Evolutionary conservation across 2,888 invertebrate species (phyloP).

Genomic region (Disparrhopalites patrizii): DNA sequence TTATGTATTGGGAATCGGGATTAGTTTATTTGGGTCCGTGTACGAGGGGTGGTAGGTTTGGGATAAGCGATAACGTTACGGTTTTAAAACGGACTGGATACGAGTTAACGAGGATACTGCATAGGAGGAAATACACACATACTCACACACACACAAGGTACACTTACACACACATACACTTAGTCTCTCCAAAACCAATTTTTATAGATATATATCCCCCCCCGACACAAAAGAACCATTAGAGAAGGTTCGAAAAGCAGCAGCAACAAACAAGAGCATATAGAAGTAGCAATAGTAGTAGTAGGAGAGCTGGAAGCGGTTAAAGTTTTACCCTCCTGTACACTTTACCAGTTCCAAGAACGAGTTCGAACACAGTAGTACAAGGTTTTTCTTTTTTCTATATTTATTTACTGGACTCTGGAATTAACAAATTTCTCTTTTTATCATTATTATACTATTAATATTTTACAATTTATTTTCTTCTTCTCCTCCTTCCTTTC

Average conservation of each 20-base stretch:
- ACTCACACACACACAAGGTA: not conserved
- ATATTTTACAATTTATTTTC: no score
- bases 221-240: conserved; percentile 8
- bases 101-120: no score
- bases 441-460: not conserved
- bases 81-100: conserved; percentile 30
- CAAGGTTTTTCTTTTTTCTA: conserved; percentile 20
- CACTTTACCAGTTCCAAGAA: conserved; percentile 26
- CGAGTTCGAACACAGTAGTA: conserved; percentile 23
- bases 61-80: conserved; percentile 27
- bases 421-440: conserved; percentile 13
- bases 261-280: no score
- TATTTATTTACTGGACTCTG: conserved; percentile 15
- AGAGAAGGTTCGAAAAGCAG: conserved; percentile 9
- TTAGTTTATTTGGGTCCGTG: conserved; percentile 24
- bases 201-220: not conserved
- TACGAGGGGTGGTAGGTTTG: conserved; percentile 26
- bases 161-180: not conserved
- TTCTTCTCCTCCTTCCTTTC: not conserved
- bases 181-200: not conserved
- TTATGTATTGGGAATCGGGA: conserved; percentile 21
- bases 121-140: not conserved
- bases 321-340: conserved; percentile 14
- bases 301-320: conserved; percentile 24
- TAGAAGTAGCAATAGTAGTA: no score